Conservation (phyloP, 2,888 invertebrate species). For the Dryobota labecula region DNA sequence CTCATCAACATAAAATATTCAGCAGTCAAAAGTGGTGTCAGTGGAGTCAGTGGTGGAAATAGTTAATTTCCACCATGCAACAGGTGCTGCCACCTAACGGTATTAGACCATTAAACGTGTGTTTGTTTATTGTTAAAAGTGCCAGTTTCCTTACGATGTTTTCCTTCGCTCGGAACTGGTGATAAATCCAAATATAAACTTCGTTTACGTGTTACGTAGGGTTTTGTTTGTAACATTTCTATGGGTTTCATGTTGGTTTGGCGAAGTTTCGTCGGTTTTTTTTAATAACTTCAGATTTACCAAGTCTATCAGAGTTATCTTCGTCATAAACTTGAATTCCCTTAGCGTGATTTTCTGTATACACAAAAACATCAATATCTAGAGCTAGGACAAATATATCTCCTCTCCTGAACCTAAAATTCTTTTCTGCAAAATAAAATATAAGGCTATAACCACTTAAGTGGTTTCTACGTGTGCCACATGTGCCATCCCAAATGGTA, state of each 20-base stretch:
- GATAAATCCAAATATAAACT: conserved; percentile 66
- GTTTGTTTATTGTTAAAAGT: conserved; percentile 65
- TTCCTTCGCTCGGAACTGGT: conserved; percentile 63
- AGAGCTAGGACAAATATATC: background rate
- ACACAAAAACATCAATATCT: background rate
- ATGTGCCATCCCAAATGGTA: background rate
- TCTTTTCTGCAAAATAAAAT: conserved; percentile 11
- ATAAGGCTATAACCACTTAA: background rate
- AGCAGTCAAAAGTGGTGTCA: no score
- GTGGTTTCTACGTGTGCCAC: conserved; percentile 22
- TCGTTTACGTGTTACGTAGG: conserved; percentile 30
- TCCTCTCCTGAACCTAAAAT: background rate
- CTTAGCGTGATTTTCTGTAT: background rate
- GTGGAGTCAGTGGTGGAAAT: no score
- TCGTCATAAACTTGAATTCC: background rate
- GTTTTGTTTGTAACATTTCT: conserved; percentile 45
- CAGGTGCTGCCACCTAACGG: conserved; percentile 46
- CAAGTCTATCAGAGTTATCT: background rate
- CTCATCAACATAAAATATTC: conserved; percentile 51
- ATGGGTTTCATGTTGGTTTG: conserved; percentile 15
- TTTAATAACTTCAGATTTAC: background rate
- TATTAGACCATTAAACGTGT: conserved; percentile 23
- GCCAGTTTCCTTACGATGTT: conserved; percentile 66
- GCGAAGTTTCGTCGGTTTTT: conserved; percentile 6
- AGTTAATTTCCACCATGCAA: conserved; percentile 3